Evolutionary conservation across 2,797 vertebrate species (phyloP), one percentile per base, ranked within the genome.

Genomic region (Sparidentex hasta): DNA sequence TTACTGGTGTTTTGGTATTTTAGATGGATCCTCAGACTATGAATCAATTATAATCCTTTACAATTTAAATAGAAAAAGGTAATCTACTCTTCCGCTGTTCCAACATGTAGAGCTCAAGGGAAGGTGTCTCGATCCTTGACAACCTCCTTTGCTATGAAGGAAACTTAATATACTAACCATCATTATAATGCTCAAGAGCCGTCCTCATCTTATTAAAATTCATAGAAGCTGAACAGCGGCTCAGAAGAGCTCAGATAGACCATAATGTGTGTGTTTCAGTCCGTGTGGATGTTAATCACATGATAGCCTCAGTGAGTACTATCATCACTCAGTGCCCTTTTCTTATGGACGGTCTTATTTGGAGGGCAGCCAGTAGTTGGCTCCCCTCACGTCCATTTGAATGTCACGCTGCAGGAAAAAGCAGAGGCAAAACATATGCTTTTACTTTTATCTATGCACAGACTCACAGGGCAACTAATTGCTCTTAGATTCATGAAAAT

Each of bases 261-360:
- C 75, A 56, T 41, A 0, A 3, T 52, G 46, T 71, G 59, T 74
- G 71, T 57, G 55, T 68, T 52, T 68, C 21, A 27, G 33, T 20
- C 25, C 59, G 51, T 77, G 74, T 80, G 25, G 38, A 50, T 78
- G 70, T 74, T 25, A 8, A 74, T 57, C 63, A 52, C 4, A 0
- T 67, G 62, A 72, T 74, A 67, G 48, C 41, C 69, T 81, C 38
- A n/a, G 25, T 63, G 54, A 66, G 38, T 51, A 18, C 16, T 16
- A 76, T 76, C 58, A 41, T 64, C 27, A 13, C 44, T 63, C 65
- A 8, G 7, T 87, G 87, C 59, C 83, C 72, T 86, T 85, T 91
- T 71, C 80, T 74, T 67, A 33, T 41, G 65, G 55, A 46, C 59
- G 16, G 21, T 76, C 65, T 70, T 51, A 48, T 58, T 64, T 78